Percentiles rank a stretch among this genome's conserved stretches.
Conservation (phyloP, 2,797 vertebrate species). For the Denticeps clupeoides region DNA sequence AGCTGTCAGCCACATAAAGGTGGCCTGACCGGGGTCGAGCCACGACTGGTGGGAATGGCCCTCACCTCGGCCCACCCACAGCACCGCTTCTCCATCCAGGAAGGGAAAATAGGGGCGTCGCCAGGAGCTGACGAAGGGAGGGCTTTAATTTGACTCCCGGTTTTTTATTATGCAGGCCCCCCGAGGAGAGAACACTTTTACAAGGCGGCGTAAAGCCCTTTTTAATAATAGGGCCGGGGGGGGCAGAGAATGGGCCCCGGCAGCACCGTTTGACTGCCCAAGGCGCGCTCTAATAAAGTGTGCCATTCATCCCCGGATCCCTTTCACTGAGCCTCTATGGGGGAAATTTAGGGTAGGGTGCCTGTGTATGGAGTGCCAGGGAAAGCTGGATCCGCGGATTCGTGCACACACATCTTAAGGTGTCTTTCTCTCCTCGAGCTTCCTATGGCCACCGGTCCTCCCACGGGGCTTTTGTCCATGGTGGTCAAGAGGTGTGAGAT, state of each 20-base stretch:
- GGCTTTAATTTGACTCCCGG: slow-evolving; percentile 45
- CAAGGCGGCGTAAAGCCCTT: slow-evolving; percentile 39
- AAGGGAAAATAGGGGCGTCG: not conserved
- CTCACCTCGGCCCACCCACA: slow-evolving; percentile 77
- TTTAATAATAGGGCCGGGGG: slow-evolving; percentile 47
- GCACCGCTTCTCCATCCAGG: slow-evolving; percentile 35
- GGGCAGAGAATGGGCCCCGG: slow-evolving; percentile 38
- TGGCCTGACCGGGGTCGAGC: slow-evolving; percentile 69
- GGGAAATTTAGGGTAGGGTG: slow-evolving; percentile 34
- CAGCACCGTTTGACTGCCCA: slow-evolving; percentile 52
- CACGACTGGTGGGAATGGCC: slow-evolving; percentile 79
- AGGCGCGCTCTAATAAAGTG: slow-evolving; percentile 55
- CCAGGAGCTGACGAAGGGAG: not conserved
- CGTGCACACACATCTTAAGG: slow-evolving; percentile 38
- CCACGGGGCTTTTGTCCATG: not conserved
- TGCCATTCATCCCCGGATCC: slow-evolving; percentile 47
- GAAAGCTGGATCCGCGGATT: slow-evolving; percentile 43
- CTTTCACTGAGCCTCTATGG: slow-evolving; percentile 44
- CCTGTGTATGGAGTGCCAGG: slow-evolving; percentile 37
- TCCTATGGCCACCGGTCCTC: slow-evolving; percentile 26
- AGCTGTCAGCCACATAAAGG: slow-evolving; percentile 82
- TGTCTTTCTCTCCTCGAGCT: slow-evolving; percentile 37
- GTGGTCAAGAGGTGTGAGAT: no score
- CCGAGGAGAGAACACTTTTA: slow-evolving; percentile 50
- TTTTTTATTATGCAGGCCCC: slow-evolving; percentile 52